Percentiles rank a stretch among this genome's conserved stretches.
These are phyloP conservation scores for Oligia fasciuncula DNA, from an alignment of 2,888 invertebrate genomes.

Conservation along the genomic window DNA sequence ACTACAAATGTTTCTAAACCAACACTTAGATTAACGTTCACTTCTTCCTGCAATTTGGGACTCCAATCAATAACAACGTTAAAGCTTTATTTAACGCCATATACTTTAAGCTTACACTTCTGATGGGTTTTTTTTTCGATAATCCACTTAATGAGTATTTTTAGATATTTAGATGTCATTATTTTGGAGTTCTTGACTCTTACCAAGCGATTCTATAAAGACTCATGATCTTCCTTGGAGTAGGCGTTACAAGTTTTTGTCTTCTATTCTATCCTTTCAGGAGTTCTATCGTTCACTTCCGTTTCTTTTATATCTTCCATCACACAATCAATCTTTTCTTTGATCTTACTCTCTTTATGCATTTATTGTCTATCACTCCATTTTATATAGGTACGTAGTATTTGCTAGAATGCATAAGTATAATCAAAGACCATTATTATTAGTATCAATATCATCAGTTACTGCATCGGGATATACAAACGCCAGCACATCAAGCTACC, in stretches of 20 bases:
- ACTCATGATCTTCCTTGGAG: neutral
- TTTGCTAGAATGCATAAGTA: too few relatives aligned
- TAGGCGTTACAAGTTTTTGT: neutral
- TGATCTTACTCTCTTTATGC: neutral
- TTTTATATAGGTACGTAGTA: too few relatives aligned
- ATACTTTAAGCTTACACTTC: neutral
- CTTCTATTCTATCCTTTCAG: neutral
- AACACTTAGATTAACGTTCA: neutral
- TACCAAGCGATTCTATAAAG: neutral
- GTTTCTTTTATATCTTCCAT: neutral
- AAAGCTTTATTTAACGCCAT: neutral
- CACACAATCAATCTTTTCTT: neutral
- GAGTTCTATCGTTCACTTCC: neutral
- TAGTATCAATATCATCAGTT: too few relatives aligned
- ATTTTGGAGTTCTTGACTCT: neutral
- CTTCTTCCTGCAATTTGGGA: neutral
- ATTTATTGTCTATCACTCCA: too few relatives aligned
- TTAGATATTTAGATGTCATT: neutral
- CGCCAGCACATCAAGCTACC: too few relatives aligned
- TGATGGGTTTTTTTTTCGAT: neutral
- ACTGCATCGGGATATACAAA: too few relatives aligned
- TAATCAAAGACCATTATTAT: too few relatives aligned
- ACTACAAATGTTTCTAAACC: neutral
- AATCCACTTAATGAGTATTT: neutral
- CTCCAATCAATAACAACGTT: neutral